Conservation (phyloP, 2,113 vertebrate species). For the Ophthalmolycus amberensis region DNA sequence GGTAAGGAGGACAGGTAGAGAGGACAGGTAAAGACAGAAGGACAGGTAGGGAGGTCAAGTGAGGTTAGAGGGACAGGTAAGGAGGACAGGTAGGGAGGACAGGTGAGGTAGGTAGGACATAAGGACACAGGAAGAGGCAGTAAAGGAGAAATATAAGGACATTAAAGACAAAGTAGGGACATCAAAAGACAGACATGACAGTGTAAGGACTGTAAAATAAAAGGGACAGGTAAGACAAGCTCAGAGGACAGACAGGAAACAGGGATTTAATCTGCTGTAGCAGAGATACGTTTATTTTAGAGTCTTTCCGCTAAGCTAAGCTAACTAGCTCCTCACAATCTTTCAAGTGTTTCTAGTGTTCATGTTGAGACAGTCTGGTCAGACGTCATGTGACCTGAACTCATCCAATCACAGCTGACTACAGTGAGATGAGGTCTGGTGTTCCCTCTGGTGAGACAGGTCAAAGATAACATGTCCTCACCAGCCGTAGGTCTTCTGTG, state of each 20-base stretch:
- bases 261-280: neutral
- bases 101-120: neutral
- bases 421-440: neutral
- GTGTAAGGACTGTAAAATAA: neutral
- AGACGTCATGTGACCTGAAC: neutral
- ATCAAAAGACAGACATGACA: neutral
- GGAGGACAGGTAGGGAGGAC: neutral
- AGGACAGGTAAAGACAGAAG: neutral
- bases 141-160: neutral
- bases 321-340: too few relatives aligned
- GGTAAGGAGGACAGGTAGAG: neutral
- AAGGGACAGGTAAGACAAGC: neutral
- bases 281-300: too few relatives aligned
- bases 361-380: neutral
- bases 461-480: slow-evolving; percentile 70
- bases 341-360: too few relatives aligned
- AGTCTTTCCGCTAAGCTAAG: neutral
- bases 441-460: neutral
- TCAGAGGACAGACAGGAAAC: neutral
- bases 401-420: neutral
- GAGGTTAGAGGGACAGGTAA: neutral
- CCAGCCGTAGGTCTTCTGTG: slow-evolving; percentile 89
- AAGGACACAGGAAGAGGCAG: neutral
- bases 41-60: too few relatives aligned
- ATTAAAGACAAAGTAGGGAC: neutral